These are phyloP conservation scores for Meloe dianella DNA, from an alignment of 2,888 invertebrate species.

Conservation along the genomic window DNA sequence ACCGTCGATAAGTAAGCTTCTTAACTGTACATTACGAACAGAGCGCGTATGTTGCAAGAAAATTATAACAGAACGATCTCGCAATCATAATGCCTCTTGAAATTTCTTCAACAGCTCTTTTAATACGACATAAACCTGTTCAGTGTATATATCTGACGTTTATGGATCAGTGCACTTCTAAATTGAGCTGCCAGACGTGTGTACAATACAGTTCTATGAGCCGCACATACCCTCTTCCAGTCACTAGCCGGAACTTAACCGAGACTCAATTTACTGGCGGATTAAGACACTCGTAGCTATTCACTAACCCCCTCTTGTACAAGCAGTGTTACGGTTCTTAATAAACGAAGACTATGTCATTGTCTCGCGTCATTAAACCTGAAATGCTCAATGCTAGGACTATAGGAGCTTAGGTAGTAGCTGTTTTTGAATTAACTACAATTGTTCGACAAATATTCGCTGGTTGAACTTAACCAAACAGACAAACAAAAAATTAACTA, in stretches of 20 bases:
- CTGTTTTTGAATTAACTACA: constrained; percentile 56
- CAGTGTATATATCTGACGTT: constrained; percentile 54
- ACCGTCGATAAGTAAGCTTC: constrained; percentile 36
- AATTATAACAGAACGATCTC: constrained; percentile 36
- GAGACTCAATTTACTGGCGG: constrained; percentile 60
- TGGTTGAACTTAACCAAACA: constrained; percentile 46
- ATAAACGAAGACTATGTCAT: constrained; percentile 62
- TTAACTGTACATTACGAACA: constrained; percentile 39
- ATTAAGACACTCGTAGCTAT: constrained; percentile 61
- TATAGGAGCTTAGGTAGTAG: constrained; percentile 56
- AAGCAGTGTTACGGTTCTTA: constrained; percentile 61
- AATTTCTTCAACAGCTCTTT: constrained; percentile 38
- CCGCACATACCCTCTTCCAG: constrained; percentile 49
- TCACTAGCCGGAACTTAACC: constrained; percentile 57
- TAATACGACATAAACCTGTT: constrained; percentile 45
- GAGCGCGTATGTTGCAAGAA: constrained; percentile 39
- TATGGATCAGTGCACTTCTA: constrained; percentile 53
- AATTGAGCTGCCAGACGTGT: constrained; percentile 52
- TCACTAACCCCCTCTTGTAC: constrained; percentile 59
- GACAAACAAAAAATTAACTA: constrained; percentile 22
- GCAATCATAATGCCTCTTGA: constrained; percentile 35
- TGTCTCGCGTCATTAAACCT: constrained; percentile 61
- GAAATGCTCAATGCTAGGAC: constrained; percentile 54
- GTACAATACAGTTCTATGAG: constrained; percentile 46
- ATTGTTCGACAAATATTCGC: constrained; percentile 55